Evolutionary conservation across 2,797 vertebrate genomes (phyloP), one percentile per base, ranked within the genome.

Genomic region (Gymnodraco acuticeps): DNA sequence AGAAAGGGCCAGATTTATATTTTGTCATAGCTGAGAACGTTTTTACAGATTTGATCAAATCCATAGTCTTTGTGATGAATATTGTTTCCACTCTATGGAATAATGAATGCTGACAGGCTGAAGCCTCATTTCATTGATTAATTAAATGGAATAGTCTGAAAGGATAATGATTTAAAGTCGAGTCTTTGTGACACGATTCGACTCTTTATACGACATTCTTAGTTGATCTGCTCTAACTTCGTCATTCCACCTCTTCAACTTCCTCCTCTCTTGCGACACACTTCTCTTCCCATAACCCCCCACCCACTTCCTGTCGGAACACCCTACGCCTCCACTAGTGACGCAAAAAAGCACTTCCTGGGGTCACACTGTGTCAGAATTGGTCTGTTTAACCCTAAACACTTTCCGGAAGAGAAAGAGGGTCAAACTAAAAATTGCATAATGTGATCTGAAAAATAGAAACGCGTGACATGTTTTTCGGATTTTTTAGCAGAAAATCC

Each of bases 331-430:
- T 66, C 64, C 72, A 46, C 43, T 56, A 52, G 52, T 81, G 83
- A 82, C 23, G 62, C 33, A 74, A 71, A 70, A 83, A 65, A 43
- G 48, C 74, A 72, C 82, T 92, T 93, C 88, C 90, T 88, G 83
- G 50, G 89, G 87, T 92, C 89, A 76, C 41, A 0, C 41, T 0
- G 64, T 71, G 84, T 87, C 75, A 82, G 4, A 84, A 83, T 76
- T 33, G 10, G 76, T 78, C 66, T 54, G 58, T 79, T 84, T 80
- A 79, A 86, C 75, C 85, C 48, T 38, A 73, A 80, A 80, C 80
- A 76, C 78, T 65, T 27, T 43, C 78, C 86, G 83, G 86, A 89
- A 23, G 61, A 54, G 60, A 47, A 51, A 42, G 4, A 48, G 7
- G 20, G 41, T 50, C 23, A 52, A 53, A 10, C 5, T 9, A 14